These are phyloP conservation scores for Intellagama lesueurii DNA, from an alignment of 2,797 vertebrate genomes.

Conservation along the genomic window DNA sequence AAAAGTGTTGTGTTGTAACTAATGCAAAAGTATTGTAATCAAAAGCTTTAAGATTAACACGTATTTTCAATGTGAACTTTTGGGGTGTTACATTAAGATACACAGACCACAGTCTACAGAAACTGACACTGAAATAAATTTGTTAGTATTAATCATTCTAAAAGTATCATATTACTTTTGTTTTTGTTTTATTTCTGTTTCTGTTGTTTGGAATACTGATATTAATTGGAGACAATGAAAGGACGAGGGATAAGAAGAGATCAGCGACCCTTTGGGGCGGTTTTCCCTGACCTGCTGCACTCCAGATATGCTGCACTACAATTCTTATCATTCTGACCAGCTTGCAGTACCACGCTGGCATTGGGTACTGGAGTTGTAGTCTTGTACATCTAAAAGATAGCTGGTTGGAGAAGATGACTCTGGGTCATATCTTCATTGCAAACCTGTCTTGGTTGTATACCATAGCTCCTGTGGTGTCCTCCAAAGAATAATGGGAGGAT, in stretches of 20 bases:
- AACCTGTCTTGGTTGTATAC: neutral
- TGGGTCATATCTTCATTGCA: neutral
- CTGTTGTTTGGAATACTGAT: neutral
- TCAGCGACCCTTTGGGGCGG: neutral
- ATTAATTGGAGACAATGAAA: neutral
- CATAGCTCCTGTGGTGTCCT: neutral
- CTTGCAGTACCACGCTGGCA: neutral
- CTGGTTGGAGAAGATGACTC: neutral
- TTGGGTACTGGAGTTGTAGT: neutral
- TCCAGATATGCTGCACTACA: neutral
- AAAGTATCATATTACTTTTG: too few relatives aligned
- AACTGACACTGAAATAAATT: too few relatives aligned
- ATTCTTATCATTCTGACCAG: neutral
- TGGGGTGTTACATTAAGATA: too few relatives aligned
- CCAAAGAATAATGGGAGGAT: neutral
- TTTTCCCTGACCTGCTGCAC: neutral
- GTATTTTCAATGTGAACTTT: too few relatives aligned
- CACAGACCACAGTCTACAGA: too few relatives aligned
- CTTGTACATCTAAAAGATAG: neutral
- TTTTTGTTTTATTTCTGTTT: too few relatives aligned
- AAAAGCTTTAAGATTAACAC: too few relatives aligned
- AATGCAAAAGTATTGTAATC: too few relatives aligned
- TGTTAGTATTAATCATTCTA: too few relatives aligned
- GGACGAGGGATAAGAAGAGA: neutral
- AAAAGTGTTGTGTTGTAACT: too few relatives aligned